Evolutionary conservation across 1,140 invertebrate species (phyloP).

Genomic region (Pseudomyrmex dendroicus): DNA sequence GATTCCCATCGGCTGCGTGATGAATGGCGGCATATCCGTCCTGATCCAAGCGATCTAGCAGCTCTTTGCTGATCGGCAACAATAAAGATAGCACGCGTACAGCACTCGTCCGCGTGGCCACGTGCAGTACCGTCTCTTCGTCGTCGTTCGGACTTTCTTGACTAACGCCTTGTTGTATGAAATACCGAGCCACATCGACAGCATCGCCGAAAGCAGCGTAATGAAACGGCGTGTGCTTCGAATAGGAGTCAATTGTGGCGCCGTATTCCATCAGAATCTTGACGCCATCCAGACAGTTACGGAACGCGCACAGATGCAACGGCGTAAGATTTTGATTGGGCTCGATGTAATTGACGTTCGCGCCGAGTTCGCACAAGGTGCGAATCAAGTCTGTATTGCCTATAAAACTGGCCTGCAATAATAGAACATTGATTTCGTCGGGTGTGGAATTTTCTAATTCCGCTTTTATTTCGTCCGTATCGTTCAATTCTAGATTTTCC

Average conservation of each 20-base stretch:
- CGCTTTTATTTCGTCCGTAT: conserved; percentile 86
- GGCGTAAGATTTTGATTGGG: conserved; percentile 89
- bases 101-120: conserved; percentile 90
- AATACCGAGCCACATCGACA: conserved; percentile 89
- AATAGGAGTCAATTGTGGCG: conserved; percentile 88
- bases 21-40: conserved; percentile 92
- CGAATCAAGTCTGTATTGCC: conserved; percentile 88
- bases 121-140: conserved; percentile 91
- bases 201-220: conserved; percentile 93
- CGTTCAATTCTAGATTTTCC: conserved; percentile 89
- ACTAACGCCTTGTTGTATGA: conserved; percentile 89
- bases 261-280: conserved; percentile 89
- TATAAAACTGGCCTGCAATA: conserved; percentile 90
- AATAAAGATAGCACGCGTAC: conserved; percentile 90
- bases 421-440: conserved; percentile 88
- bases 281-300: conserved; percentile 89
- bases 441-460: conserved; percentile 84
- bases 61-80: conserved; percentile 88
- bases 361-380: conserved; percentile 87
- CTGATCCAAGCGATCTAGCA: conserved; percentile 88
- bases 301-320: conserved; percentile 91
- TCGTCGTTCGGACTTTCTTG: conserved; percentile 84
- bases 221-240: conserved; percentile 91
- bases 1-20: conserved; percentile 90
- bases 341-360: conserved; percentile 89